phyloP scores from a whole-genome alignment of 2,888 invertebrate genomes.

The Aethes cnicana region DNA sequence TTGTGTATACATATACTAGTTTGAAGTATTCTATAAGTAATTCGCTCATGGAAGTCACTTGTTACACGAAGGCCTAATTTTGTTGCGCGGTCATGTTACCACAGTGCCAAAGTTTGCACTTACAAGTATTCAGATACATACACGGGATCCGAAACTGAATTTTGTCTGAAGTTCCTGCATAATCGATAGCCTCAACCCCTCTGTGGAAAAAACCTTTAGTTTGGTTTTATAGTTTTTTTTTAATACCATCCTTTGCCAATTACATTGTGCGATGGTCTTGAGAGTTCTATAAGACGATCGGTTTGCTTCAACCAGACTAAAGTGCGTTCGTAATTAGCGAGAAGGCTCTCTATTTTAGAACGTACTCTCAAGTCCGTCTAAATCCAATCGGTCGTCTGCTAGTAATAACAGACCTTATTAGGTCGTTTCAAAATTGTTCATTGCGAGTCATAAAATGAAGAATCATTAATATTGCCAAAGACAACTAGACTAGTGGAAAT shows the following conservation, averaged over 20 bases:
- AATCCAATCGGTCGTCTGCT: background rate
- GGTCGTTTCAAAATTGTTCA: conserved; percentile 31
- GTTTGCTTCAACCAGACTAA: too few relatives aligned
- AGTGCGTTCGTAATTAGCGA: too few relatives aligned
- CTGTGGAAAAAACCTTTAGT: too few relatives aligned
- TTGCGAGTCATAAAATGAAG: conserved; percentile 25
- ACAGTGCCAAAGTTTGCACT: conserved; percentile 59
- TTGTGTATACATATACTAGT: conserved; percentile 26
- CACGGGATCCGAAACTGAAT: background rate
- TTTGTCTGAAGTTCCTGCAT: background rate
- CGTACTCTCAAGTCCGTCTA: too few relatives aligned
- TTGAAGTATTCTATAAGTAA: conserved; percentile 1
- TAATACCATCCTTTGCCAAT: too few relatives aligned
- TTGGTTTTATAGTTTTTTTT: too few relatives aligned
- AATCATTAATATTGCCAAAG: conserved; percentile 56
- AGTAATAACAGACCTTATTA: conserved; percentile 2
- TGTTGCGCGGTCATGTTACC: conserved; percentile 53
- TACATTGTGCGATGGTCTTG: too few relatives aligned
- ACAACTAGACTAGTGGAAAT: conserved; percentile 48
- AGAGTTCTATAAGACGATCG: too few relatives aligned
- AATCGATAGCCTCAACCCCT: too few relatives aligned
- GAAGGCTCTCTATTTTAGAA: too few relatives aligned
- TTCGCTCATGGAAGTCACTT: conserved; percentile 15
- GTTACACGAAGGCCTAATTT: conserved; percentile 46
- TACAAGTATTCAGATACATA: conserved; percentile 11